Evolutionary conservation across 2,113 vertebrate species (phyloP), one percentile per base, ranked within the genome.

Genomic region (Alligator sinensis): DNA sequence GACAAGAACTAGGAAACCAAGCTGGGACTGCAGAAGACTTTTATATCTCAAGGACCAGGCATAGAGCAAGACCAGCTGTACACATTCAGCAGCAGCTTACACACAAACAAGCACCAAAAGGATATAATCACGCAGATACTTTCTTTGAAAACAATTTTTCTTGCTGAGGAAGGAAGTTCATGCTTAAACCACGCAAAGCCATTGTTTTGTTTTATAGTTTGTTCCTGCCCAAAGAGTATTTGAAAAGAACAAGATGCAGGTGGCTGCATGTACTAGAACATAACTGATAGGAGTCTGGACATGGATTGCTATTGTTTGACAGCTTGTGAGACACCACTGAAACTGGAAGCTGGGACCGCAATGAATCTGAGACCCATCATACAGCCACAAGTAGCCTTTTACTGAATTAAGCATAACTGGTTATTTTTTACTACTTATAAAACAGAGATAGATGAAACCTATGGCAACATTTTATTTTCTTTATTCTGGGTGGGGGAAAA

Each of bases 271-370:
- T 68, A 68, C 30, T 54, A 60, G 19, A 27, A 11, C 22, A 34
- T 9, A 87, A 86, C 25, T 11, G 77, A 85, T 58, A 84, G 72
- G 25, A 60, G 28, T 77, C 55, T 30, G 79, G 58, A 86, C 68
- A 5, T 4, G 10, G 75, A 87, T 80, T 80, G 87, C 58, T 64
- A 79, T 77, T 80, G 88, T 0, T 0, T 3, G 34, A 89, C 92
- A 85, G 89, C 95, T 94, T 62, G 82, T n/a, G 92, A 94, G 66
- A 30, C 27, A 82, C 75, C n/a, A 7, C 59, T 75, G 94, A 18
- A 30, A 2, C 0, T 14, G 61, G 21, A 59, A 95, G 64, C 77
- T 88, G 75, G 85, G 34, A 62, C 70, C 47, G 38, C 27, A 79
- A 78, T 30, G 83, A 64, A 47, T 30, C 62, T 64, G 58, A 75